Evolutionary conservation across 1,140 invertebrate genomes (phyloP).

Genomic region (Drosophila sp.): DNA sequence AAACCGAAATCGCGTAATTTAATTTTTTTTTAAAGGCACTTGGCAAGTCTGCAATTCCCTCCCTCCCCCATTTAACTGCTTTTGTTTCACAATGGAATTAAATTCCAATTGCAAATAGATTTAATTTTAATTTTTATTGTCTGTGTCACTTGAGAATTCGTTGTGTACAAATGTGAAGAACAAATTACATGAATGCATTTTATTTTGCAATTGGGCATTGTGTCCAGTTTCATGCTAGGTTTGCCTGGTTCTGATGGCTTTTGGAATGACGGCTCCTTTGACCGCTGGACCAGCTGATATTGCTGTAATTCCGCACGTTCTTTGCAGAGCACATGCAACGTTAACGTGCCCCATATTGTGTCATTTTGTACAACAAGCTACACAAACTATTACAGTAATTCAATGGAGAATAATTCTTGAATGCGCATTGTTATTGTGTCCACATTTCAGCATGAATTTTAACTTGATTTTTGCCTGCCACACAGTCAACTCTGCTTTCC

Average conservation of each 20-base stretch:
- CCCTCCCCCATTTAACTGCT: no score
- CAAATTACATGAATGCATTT: constrained; percentile 6
- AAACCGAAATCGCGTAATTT: constrained; percentile 9
- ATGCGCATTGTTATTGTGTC: neutral
- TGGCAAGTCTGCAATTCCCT: neutral
- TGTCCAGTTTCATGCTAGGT: neutral
- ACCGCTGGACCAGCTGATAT: constrained; percentile 29
- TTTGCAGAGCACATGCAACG: constrained; percentile 9
- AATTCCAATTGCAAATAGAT: constrained; percentile 4
- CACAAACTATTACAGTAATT: constrained; percentile 21
- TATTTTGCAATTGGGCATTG: constrained; percentile 18
- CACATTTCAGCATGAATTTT: constrained; percentile 6
- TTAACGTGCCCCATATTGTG: constrained; percentile 10
- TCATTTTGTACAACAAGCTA: constrained; percentile 14
- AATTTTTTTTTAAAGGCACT: constrained; percentile 41
- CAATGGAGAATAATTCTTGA: constrained; percentile 4
- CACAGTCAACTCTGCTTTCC: neutral
- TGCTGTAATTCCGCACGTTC: constrained; percentile 51
- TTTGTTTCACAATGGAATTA: constrained; percentile 16
- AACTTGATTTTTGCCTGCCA: neutral
- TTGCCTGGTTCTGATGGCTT: constrained; percentile 30
- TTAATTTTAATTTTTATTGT: constrained; percentile 9
- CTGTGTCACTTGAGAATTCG: neutral
- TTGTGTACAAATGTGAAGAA: constrained; percentile 11
- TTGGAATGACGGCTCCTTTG: constrained; percentile 17